phyloP scores from a whole-genome alignment of 2,797 vertebrate species.

The Perdix hodgsoniae region DNA sequence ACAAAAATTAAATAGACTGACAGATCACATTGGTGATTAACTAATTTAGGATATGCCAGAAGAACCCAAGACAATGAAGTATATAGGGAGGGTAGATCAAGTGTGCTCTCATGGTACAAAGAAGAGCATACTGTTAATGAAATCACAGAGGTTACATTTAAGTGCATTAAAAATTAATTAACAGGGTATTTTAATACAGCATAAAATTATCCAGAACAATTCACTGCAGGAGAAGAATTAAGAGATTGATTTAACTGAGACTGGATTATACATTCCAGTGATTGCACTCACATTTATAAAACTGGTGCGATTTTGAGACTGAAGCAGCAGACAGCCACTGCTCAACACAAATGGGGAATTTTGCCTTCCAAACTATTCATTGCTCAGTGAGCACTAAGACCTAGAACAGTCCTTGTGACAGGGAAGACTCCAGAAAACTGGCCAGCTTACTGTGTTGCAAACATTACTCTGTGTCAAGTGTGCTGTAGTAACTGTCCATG shows the following conservation, averaged over 20 bases:
- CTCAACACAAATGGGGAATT: neutral
- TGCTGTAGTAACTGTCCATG: neutral
- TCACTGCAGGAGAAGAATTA: neutral
- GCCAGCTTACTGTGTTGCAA: neutral
- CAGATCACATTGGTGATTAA: neutral
- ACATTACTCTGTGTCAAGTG: neutral
- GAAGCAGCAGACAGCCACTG: neutral
- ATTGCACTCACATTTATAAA: neutral
- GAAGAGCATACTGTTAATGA: neutral
- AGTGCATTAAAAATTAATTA: constrained; percentile 9
- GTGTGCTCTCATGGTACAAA: neutral
- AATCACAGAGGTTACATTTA: neutral
- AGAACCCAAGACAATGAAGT: neutral
- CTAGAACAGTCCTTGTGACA: neutral
- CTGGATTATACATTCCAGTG: neutral
- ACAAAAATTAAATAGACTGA: neutral
- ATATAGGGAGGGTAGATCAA: neutral
- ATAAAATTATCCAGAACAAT: neutral
- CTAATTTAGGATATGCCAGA: neutral
- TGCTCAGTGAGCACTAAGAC: neutral
- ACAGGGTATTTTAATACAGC: neutral
- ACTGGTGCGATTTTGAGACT: accelerated
- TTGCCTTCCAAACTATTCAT: neutral
- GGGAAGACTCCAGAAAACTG: neutral
- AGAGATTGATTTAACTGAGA: neutral